phyloP scores from a whole-genome alignment of 2,888 invertebrate species.

The Machimus rusticus region DNA sequence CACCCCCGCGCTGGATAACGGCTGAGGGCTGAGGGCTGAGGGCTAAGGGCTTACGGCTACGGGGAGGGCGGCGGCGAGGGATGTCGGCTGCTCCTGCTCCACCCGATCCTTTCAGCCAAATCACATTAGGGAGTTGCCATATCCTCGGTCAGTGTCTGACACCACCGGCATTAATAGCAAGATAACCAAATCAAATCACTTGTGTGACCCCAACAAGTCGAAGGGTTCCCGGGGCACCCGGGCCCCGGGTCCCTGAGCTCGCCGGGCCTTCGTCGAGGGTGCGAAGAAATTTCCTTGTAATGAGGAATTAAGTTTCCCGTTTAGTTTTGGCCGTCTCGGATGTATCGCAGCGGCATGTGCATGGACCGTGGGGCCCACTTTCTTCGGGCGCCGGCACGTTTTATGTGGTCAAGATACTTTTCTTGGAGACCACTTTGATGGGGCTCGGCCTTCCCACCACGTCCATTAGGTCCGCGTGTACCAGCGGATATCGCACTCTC shows the following conservation, averaged over 20 bases:
- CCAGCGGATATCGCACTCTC: conserved; percentile 12
- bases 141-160: conserved; percentile 11
- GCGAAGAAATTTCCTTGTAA: conserved; percentile 26
- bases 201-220: not conserved
- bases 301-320: conserved; percentile 40
- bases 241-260: not conserved
- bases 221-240: not conserved
- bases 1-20: not conserved
- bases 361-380: not conserved
- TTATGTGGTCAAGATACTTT: conserved; percentile 26
- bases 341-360: not conserved
- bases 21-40: not conserved
- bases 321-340: conserved; percentile 11
- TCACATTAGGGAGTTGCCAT: conserved; percentile 5
- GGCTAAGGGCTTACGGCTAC: not conserved
- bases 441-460: not conserved
- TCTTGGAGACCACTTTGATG: conserved; percentile 2
- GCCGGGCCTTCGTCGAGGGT: not conserved
- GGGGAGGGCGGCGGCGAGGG: not conserved
- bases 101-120: conserved; percentile 2
- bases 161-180: conserved; percentile 25
- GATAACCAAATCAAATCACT: conserved; percentile 45
- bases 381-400: not conserved
- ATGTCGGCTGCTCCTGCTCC: not conserved
- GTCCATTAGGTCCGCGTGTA: conserved; percentile 14